Percentiles rank a stretch among this genome's conserved stretches.
phyloP scores from a whole-genome alignment of 2,113 vertebrate species.

The Zosterops pallidus region DNA sequence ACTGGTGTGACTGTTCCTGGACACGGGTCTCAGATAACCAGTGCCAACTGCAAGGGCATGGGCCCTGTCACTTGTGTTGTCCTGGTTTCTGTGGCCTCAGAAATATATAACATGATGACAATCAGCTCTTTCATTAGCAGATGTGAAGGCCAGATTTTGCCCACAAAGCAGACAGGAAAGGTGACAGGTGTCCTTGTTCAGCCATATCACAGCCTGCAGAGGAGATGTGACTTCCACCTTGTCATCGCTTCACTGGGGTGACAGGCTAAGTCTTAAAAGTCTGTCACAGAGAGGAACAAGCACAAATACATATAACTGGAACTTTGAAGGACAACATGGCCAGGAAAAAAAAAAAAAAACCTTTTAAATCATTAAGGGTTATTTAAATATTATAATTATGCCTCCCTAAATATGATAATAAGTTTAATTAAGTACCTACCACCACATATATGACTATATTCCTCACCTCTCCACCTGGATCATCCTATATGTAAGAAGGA shows the following conservation, averaged over 20 bases:
- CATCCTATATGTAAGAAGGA: neutral
- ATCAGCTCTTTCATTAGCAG: neutral
- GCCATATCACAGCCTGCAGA: neutral
- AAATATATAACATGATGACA: neutral
- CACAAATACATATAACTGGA: neutral
- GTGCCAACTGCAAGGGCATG: neutral
- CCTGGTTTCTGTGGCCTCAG: neutral
- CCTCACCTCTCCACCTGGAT: neutral
- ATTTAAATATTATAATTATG: neutral
- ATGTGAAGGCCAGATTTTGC: neutral
- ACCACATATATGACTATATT: rapidly evolving
- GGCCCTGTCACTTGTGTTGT: neutral
- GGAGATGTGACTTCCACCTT: neutral
- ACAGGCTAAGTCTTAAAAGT: neutral
- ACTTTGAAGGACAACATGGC: neutral
- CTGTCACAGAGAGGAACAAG: neutral
- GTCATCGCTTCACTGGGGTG: neutral
- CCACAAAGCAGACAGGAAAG: neutral
- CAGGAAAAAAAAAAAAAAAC: neutral
- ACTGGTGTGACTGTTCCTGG: neutral
- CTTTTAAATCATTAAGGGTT: neutral
- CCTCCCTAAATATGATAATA: too few relatives aligned
- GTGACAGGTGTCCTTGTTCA: neutral
- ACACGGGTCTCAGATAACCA: neutral
- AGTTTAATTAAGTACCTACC: neutral